A percentile compares a stretch with the other conserved stretches of the same genome.
Conservation (phyloP, 2,113 vertebrate species). For the Smithornis capensis region DNA sequence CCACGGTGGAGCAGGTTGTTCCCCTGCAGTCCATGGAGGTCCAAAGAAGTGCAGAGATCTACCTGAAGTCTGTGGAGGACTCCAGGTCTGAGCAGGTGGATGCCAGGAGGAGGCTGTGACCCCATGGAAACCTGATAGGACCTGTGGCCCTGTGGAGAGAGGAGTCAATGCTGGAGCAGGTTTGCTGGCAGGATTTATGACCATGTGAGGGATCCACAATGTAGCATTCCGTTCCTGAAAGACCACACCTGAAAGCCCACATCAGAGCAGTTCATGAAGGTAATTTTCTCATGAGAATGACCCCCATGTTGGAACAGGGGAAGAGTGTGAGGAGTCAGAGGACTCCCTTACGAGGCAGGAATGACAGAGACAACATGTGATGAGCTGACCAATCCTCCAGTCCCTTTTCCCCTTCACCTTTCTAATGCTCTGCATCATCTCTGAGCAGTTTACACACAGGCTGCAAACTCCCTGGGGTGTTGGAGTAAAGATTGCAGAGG, state of each 20-base stretch:
- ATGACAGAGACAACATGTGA: rapidly evolving
- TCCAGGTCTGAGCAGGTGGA: not conserved
- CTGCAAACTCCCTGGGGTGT: rapidly evolving
- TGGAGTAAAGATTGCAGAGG: not conserved
- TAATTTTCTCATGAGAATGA: not conserved
- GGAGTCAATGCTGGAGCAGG: not conserved
- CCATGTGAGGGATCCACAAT: rapidly evolving
- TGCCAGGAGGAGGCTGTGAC: not conserved
- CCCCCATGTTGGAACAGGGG: not conserved
- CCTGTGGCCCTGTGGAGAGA: not conserved
- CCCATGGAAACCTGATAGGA: not conserved
- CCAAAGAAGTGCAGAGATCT: rapidly evolving
- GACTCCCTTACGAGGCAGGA: not conserved
- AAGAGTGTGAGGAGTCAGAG: not conserved
- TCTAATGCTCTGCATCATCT: not conserved
- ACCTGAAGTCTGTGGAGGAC: not conserved
- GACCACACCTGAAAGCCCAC: not conserved
- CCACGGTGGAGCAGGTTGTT: not conserved
- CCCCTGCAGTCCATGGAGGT: not conserved
- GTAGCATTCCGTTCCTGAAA: not conserved
- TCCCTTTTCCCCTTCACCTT: not conserved
- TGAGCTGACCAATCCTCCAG: not conserved
- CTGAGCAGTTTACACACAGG: not conserved
- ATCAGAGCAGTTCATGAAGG: not conserved
- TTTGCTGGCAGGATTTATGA: not conserved